Evolutionary conservation across 2,797 vertebrate species (phyloP), one percentile per base, ranked within the genome.

Genomic region (Poeciliopsis infans): DNA sequence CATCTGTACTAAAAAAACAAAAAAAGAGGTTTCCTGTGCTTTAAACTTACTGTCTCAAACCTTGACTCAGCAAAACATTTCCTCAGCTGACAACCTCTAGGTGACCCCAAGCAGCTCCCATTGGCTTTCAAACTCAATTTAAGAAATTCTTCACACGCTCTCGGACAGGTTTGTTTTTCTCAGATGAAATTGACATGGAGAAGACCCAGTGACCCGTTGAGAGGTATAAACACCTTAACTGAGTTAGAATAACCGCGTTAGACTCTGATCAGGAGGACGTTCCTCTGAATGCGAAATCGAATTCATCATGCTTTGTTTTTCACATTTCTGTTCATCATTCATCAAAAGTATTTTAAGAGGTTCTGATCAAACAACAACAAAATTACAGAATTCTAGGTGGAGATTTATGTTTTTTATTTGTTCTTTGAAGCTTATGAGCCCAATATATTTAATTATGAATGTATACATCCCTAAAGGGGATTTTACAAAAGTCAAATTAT

Each of bases 211-310:
- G 41, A 68, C 41, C 31, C 36, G 31, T 25, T 78, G 79, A 77
- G 76, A 51, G 57, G 75, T 47, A 64, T 33, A 64, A 86, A 76
- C 81, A 79, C 55, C 2, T 3, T 82, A 85, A 88, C 70, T 64
- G 2, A 57, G 59, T 85, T 83, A 84, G 55, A 73, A 28, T 87
- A 84, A 89, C 82, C 18, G 2, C 20, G 41, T 88, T 83, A 83
- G 72, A 47, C 72, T 80, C 64, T 72, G 79, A 84, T 75, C 76
- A 77, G 45, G 43, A 79, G 25, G 41, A 68, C 61, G 53, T 51
- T 0, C 66, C 43, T 64, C 2, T 66, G 16, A 51, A 28, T 31
- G 18, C 15, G 23, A 15, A 43, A 2, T 36, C 6, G 2, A 69
- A 69, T n/a, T 41, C 23, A 6, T 43, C 31, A 20, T 25, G 66